These are phyloP conservation scores for Hydrolagus colliei DNA, from an alignment of 2,797 vertebrate genomes.

Conservation along the genomic window DNA sequence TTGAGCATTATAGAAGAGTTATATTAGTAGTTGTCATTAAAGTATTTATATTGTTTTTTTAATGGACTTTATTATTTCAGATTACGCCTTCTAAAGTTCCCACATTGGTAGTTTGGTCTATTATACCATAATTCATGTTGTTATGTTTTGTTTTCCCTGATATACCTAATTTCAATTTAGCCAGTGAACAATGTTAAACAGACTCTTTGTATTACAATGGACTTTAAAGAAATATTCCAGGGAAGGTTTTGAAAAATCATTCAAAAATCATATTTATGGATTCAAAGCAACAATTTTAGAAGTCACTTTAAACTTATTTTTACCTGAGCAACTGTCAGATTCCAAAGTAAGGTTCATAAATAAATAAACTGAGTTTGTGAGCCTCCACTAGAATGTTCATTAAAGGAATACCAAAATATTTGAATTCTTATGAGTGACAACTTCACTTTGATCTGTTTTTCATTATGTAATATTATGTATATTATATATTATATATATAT, in stretches of 20 bases:
- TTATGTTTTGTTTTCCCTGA: background rate
- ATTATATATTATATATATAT: background rate
- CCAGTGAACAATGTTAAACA: slow-evolving; percentile 10
- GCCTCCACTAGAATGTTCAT: background rate
- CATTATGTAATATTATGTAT: background rate
- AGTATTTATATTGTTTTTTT: background rate
- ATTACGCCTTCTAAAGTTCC: background rate
- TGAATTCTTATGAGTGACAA: background rate
- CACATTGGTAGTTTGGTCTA: background rate
- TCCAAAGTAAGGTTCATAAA: background rate
- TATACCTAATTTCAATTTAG: slow-evolving; percentile 9
- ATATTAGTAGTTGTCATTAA: background rate
- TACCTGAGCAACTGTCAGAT: background rate
- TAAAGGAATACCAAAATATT: background rate
- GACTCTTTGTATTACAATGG: background rate
- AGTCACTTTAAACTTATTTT: slow-evolving; percentile 5
- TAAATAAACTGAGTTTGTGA: background rate
- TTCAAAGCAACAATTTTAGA: slow-evolving; percentile 1
- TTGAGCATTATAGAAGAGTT: background rate
- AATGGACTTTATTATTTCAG: background rate
- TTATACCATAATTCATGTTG: background rate
- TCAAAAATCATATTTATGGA: background rate
- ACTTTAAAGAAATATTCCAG: background rate
- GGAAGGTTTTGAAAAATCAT: background rate
- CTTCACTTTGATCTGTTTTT: background rate